Base-by-base conservation (phyloP, 2,888 invertebrate genomes). In the Prenolepis imparis region DNA sequence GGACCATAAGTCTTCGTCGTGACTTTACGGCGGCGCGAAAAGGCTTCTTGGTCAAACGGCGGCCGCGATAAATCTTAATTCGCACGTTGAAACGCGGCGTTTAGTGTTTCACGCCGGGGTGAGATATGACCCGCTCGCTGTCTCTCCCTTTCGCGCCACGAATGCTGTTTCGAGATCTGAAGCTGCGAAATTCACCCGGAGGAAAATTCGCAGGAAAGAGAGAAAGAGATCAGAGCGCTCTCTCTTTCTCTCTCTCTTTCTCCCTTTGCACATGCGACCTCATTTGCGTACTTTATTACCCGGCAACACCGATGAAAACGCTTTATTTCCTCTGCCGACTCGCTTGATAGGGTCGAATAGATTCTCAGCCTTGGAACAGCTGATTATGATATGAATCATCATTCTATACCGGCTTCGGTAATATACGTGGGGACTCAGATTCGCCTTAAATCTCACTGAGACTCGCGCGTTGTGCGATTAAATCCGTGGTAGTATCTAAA, bases 31-130 rank as follows among this genome's bases (percentile, higher is more conserved):
- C 84, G 87, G 86, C 85, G 86, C 84, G 89, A 87, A 89, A 90
- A 91, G 88, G 90, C 89, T 91, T 90, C 91, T 86, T 85, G 88
- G 90, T 92, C 91, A 92, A 91, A 90, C 88, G 88, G 84, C 77
- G 87, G 82, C 81, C 87, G 87, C 89, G 90, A 92, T 93, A 92
- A 93, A 92, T 93, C 93, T 93, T 91, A 91, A 93, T 93, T 93
- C 92, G 89, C 90, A 87, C 90, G 89, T 88, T 91, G 91, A 92
- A 91, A 92, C 32, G 91, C 91, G 86, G 82, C 92, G 88, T 91
- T 92, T 91, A 92, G 89, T 91, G 90, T 91, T 91, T 89, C 88
- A 75, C 83, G 68, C 85, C 64, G 77, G 68, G n/a, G 83, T 90
- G 91, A 92, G 91, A 91, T 92, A 91, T 89, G 91, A 88, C 80